Evolutionary conservation across 1,140 invertebrate species (phyloP), one percentile per base, ranked within the genome.

Genomic region (Meloidogyne hapla): DNA sequence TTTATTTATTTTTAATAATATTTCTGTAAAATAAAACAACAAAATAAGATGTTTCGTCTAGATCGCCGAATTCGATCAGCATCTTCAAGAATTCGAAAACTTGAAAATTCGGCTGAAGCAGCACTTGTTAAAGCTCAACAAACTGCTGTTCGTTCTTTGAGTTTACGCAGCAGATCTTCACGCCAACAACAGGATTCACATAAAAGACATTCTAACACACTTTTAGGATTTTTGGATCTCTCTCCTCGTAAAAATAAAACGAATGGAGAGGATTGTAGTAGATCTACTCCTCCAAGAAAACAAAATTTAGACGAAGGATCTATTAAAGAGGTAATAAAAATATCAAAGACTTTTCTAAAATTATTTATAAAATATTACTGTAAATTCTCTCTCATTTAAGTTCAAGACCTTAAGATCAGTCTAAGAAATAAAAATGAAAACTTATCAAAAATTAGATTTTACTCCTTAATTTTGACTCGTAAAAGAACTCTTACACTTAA

Each of bases 11-110:
- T 40, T 4, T 66, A 4, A 15, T 18, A 28, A 18, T 40, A 15
- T 21, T 28, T 18, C 5, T 40, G n/a, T 18, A 40, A 28, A 18
- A 33, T 4, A 15, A 28, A 66, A 18, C 18, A 28, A 40, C 18
- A 66, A 4, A 66, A 21, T 6, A 26, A 5, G 15, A 71, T 71
- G 69, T 71, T 71, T 62, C 69, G 45, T 1, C 26, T 71, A 48
- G 69, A 71, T 62, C 69, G 69, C 21, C 69, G 69, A 23, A 71
- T 71, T n/a, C 69, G 69, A 1, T 71, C 69, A 62, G 69, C 69
- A 18, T 71, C 69, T 21, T 71, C 69, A n/a, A 71, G 33, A 42
- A 61, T 71, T 18, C 45, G 62, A 26, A 38, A 45, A 33, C n/a
- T 71, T 48, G 69, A 71, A 62, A 71, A 62, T 62, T 71, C 69